Conservation (phyloP, 2,888 invertebrate species). For the Ectemnius continuus region DNA sequence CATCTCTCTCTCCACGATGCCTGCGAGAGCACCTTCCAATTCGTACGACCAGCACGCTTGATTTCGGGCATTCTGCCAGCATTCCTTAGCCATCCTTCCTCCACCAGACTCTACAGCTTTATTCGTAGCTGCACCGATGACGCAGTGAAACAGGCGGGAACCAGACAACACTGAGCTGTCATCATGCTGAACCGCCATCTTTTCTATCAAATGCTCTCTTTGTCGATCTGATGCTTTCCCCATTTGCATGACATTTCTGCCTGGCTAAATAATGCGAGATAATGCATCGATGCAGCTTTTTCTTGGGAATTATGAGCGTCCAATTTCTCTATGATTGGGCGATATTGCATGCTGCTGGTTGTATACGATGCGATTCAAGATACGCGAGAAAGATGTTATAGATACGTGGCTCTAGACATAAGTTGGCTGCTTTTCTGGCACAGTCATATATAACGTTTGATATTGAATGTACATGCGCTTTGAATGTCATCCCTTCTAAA, state of each 20-base stretch:
- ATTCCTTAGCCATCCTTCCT: background rate
- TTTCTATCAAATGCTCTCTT: slow-evolving; percentile 39
- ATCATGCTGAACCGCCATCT: slow-evolving; percentile 56
- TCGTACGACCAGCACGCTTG: background rate
- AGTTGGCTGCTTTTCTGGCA: background rate
- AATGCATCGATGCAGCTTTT: no score
- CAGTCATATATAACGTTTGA: no score
- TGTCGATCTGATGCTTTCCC: slow-evolving; percentile 12
- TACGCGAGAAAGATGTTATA: background rate
- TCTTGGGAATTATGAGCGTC: no score
- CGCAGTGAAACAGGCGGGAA: slow-evolving; percentile 47
- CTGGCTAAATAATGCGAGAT: no score
- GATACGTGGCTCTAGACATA: slow-evolving; percentile 37
- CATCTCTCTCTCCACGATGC: background rate
- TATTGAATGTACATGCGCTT: no score
- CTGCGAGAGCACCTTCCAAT: no score
- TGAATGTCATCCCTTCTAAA: no score
- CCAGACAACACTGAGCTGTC: slow-evolving; percentile 31
- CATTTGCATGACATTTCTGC: background rate
- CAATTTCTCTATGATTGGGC: no score
- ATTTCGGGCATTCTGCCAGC: slow-evolving; percentile 30
- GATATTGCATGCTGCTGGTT: no score
- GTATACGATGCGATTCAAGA: no score
- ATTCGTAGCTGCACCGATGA: slow-evolving; percentile 3
- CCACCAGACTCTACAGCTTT: slow-evolving; percentile 14